Base-by-base conservation (phyloP, 1,140 invertebrate genomes). In the Eupeodes corollae region DNA sequence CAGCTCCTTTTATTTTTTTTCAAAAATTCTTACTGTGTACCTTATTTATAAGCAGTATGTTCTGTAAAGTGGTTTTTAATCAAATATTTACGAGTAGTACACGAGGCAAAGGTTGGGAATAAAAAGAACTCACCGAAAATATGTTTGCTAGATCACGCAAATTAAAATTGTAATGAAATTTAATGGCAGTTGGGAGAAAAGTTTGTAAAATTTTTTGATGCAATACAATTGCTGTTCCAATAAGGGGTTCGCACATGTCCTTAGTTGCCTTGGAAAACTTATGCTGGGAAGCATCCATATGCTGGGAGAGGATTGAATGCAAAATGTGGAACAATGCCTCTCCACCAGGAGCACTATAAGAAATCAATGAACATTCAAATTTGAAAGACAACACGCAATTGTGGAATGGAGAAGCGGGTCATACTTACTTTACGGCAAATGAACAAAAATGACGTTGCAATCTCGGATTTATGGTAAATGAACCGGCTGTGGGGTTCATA, bases 111-210 rank as follows among this genome's bases (percentile, higher is more conserved):
- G 8, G 8, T 26, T 26, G 16, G 11, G 3, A 38, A 16, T 5
- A n/a, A 12, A n/a, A 38, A n/a, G n/a, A 18, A 51, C 53, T 62
- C 72, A 86, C 84, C 74, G 88, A 83, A 59, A 88, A 89, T 48
- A 89, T 86, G 67, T 95, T 96, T 3, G 90, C 88, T 6, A 96
- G 70, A 68, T 97, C 93, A 51, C 92, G 73, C 31, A 97, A 70
- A 69, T 95, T 97, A 68, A 95, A 96, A 41, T 88, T 76, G 58
- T 97, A 97, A 69, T 96, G 92, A 67, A 96, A 97, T 68, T 95
- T 96, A 32, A 90, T 75, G 9, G 91, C 91, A 1, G 92, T 96
- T 5, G 91, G 91, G 40, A 94, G 70, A 70, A 95, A 95, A 0
- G 75, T 79, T 1, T 76, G 56, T 0, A 79, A 63, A 1, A 95